Percentiles rank a stretch among this genome's conserved stretches.
phyloP scores from a whole-genome alignment of 2,113 vertebrate genomes.

The Melierax canorus region DNA sequence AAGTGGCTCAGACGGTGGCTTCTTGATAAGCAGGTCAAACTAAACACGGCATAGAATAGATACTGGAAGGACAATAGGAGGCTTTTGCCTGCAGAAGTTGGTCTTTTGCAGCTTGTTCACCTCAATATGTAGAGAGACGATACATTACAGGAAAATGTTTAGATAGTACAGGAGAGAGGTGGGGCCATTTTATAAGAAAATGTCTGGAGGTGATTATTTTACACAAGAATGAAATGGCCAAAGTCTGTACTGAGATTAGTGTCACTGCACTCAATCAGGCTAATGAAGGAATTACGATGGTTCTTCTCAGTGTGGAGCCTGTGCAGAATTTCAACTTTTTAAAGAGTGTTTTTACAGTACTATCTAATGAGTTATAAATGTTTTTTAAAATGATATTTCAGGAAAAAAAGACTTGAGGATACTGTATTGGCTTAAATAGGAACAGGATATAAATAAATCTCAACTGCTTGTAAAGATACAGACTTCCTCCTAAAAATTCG shows the following conservation, averaged over 20 bases:
- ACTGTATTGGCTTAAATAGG: background rate
- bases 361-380: background rate
- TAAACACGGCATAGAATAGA: background rate
- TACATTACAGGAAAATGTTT: background rate
- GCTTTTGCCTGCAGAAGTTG: background rate
- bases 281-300: background rate
- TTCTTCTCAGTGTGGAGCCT: background rate
- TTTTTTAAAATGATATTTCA: background rate
- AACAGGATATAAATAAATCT: background rate
- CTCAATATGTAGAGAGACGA: background rate
- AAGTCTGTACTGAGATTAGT: background rate
- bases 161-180: background rate
- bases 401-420: background rate
- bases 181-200: background rate
- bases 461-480: background rate
- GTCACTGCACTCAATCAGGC: background rate
- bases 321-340: background rate
- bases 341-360: background rate
- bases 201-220: background rate
- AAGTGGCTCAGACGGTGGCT: background rate
- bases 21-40: slow-evolving; percentile 19
- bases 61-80: background rate
- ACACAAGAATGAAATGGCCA: background rate
- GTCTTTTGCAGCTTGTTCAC: background rate
- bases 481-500: background rate